Percentiles rank a stretch among this genome's conserved stretches.
These are phyloP conservation scores for Pseudomyrmex sp. DNA, from an alignment of 1,140 invertebrate species.

Conservation along the genomic window DNA sequence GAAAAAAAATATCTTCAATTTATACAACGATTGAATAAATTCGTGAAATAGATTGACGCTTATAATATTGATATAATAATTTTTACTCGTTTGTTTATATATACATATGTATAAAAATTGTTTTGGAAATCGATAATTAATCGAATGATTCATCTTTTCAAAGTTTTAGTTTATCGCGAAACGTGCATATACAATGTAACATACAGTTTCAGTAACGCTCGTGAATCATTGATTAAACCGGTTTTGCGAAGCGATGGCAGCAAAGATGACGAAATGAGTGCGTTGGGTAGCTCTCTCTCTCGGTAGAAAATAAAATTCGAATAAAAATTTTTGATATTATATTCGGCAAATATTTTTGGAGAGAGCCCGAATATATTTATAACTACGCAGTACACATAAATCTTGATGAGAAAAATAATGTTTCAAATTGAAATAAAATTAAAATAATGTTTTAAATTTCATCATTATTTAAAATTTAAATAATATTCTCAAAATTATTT, in stretches of 20 bases:
- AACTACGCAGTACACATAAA: not conserved
- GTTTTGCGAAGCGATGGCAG: slow-evolving; percentile 42
- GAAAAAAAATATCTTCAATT: not conserved
- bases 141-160: slow-evolving; percentile 51
- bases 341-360: not conserved
- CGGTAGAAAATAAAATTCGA: slow-evolving; percentile 22
- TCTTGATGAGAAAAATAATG: not conserved
- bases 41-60: not conserved
- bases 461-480: not conserved
- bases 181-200: slow-evolving; percentile 29
- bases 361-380: not conserved
- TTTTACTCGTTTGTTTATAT: slow-evolving; percentile 44
- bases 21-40: not conserved
- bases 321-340: slow-evolving; percentile 11
- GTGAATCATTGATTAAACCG: slow-evolving; percentile 69
- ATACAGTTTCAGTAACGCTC: slow-evolving; percentile 54
- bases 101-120: not conserved
- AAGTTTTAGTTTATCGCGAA: slow-evolving; percentile 40
- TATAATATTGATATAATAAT: not conserved
- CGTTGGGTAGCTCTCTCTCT: slow-evolving; percentile 38
- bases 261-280: slow-evolving; percentile 46
- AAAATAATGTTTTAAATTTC: slow-evolving; percentile 20
- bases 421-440: not conserved
- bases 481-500: slow-evolving; percentile 13
- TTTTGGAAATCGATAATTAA: slow-evolving; percentile 57